Base-by-base conservation (phyloP, 2,888 invertebrate genomes). In the Eupithecia subumbrata region DNA sequence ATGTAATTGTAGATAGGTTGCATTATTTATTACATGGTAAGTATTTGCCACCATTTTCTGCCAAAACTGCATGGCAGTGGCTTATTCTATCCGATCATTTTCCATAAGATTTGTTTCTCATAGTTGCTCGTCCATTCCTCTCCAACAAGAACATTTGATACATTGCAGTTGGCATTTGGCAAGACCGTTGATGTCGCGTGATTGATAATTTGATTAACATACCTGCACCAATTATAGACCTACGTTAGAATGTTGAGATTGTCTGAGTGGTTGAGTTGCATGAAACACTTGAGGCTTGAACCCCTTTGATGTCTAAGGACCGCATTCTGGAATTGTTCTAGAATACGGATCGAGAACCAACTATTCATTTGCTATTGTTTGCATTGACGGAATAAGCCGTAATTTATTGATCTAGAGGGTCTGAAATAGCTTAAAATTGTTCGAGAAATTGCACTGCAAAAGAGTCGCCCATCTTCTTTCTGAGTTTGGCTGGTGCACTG, bases 181-280 rank as follows among this genome's bases (percentile, higher is more conserved):
- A 40, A 69, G 56, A 52, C 52, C 14, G 71, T 76, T 71, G 68
- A 63, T 71, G 76, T 67, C 68, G 76, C 76, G 76, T 76, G 74
- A 74, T 60, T 69, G 76, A 16, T 71, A 74, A 76, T 74, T 74
- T 74, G 74, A 76, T 76, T 74, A 69, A 40, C 74, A 76, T 74
- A 71, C 76, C 43, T 76, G 73, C 63, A 68, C 71, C 45, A 16
- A 56, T 73, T 71, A 76, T 71, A 68, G 63, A 22, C 11, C 67
- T 34, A 76, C 70, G 69, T 69, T 45, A 74, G 68, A 73, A 67
- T 76, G 52, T 30, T 71, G 70, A 70, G 72, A 75, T 75, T 64
- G 64, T 64, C 60, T 60, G 60, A 25, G 64, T 64, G 34, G 34
- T 30, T 16, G 18, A 64, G 64, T 18, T 16, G 30, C 34, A 64